Evolutionary conservation across 2,113 vertebrate species (phyloP), one percentile per base, ranked within the genome.

Genomic region (Lagopus muta): DNA sequence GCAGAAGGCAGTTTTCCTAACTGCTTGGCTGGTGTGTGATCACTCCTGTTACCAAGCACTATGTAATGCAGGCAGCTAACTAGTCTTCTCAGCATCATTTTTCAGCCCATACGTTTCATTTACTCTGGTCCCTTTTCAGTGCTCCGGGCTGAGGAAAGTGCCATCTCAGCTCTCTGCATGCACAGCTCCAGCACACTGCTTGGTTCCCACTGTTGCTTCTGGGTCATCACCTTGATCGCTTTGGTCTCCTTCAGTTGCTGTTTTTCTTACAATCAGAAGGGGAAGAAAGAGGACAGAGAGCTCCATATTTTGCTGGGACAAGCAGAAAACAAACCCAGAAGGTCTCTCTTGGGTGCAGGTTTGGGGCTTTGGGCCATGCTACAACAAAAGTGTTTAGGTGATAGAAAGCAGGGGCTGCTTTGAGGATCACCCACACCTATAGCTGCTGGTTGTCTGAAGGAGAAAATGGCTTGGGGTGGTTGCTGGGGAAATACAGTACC

Each of bases 111-210:
- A 16, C 69, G 82, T 79, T 94, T 86, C 73, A 70, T 75, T 95
- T 95, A 72, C 86, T 84, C 86, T 62, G 86, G 55, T 47, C 71
- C 11, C n/a, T 74, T 52, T 77, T 84, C 62, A 75, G 34, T 27
- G 43, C 85, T 87, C 52, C 40, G 52, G 32, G 52, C 42, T 79
- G 67, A 28, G 28, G 54, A 85, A 84, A 89, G 42, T 2, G 8
- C 64, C 52, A 42, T 57, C 72, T 90, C 84, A 84, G 81, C 52
- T 65, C 34, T 66, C 81, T 2, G 0, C 15, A 14, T n/a, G 43
- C 32, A n/a, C 7, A 50, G 36, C 32, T 17, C 20, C 61, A 11
- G 38, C 11, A 43, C 0, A 2, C 48, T 58, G 65, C 70, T 73
- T 45, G 6, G 0, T 82, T 64, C 62, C 30, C 52, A 64, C 36